phyloP scores from a whole-genome alignment of 2,888 invertebrate genomes.

The Euzophera pinguis region DNA sequence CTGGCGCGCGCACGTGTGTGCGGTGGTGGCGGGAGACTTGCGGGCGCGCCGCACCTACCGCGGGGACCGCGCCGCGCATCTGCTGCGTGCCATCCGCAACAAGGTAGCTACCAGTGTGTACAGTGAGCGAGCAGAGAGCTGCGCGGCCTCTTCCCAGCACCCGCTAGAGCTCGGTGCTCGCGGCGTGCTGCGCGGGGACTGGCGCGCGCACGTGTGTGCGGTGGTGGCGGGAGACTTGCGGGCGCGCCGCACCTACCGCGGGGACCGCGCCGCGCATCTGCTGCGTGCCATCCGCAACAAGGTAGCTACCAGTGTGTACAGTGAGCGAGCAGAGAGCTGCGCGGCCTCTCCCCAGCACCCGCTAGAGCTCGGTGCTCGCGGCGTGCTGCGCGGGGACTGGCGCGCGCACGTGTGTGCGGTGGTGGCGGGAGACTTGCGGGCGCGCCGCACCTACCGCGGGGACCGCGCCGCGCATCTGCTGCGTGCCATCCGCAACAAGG shows the following conservation, averaged over 20 bases:
- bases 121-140: too few species aligned
- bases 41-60: slow-evolving; percentile 94
- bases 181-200: slow-evolving; percentile 88
- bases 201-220: slow-evolving; percentile 90
- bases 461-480: slow-evolving; percentile 93
- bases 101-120: slow-evolving; percentile 82
- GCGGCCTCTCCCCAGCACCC: slow-evolving; percentile 70
- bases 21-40: slow-evolving; percentile 92
- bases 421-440: slow-evolving; percentile 94
- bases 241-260: slow-evolving; percentile 94
- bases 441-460: slow-evolving; percentile 94
- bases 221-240: slow-evolving; percentile 94
- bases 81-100: slow-evolving; percentile 95
- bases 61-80: slow-evolving; percentile 92
- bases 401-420: slow-evolving; percentile 87
- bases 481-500: slow-evolving; percentile 97
- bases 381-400: slow-evolving; percentile 92
- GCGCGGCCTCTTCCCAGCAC: slow-evolving; percentile 70
- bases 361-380: slow-evolving; percentile 84
- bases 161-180: slow-evolving; percentile 85
- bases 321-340: too few species aligned
- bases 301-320: slow-evolving; percentile 68
- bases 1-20: slow-evolving; percentile 92
- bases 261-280: slow-evolving; percentile 93
- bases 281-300: slow-evolving; percentile 97